phyloP scores from a whole-genome alignment of 2,113 vertebrate species.

The Tragelaphus strepsiceros region DNA sequence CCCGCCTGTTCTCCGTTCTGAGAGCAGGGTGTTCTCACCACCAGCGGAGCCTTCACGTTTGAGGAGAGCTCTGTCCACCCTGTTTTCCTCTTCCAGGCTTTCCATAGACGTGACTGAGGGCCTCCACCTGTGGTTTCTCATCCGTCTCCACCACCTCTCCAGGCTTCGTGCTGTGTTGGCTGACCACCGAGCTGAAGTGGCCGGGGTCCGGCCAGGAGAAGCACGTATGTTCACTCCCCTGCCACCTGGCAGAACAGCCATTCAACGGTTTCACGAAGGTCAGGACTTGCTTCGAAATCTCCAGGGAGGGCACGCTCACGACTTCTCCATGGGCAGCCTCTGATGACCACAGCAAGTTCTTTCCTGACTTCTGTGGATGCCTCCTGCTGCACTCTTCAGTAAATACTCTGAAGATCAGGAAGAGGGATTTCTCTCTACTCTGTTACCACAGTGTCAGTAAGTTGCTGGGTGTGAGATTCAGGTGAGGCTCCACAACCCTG shows the following conservation, averaged over 20 bases:
- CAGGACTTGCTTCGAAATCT: background rate
- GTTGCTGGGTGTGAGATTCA: background rate
- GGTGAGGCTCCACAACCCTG: background rate
- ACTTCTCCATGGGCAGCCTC: background rate
- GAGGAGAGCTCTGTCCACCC: background rate
- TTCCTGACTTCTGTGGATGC: background rate
- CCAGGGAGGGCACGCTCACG: background rate
- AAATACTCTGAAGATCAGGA: background rate
- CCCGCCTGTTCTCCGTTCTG: fast-evolving
- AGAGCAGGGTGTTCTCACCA: background rate
- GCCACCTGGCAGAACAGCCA: background rate
- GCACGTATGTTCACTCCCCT: fast-evolving
- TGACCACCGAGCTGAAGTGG: background rate
- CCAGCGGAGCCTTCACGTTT: background rate
- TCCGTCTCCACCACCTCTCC: background rate
- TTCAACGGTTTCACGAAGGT: background rate
- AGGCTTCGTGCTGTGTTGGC: background rate
- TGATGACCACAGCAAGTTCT: background rate
- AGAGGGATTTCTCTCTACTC: background rate
- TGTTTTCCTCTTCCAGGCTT: background rate
- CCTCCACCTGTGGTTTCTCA: background rate
- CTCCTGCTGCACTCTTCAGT: background rate
- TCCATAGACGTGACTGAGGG: background rate
- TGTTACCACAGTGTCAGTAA: background rate
- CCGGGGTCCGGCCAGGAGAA: background rate